A percentile compares a stretch with the other conserved stretches of the same genome.
Evolutionary conservation across 1,140 invertebrate genomes (phyloP).

Genomic region (Drosophila pandora): DNA sequence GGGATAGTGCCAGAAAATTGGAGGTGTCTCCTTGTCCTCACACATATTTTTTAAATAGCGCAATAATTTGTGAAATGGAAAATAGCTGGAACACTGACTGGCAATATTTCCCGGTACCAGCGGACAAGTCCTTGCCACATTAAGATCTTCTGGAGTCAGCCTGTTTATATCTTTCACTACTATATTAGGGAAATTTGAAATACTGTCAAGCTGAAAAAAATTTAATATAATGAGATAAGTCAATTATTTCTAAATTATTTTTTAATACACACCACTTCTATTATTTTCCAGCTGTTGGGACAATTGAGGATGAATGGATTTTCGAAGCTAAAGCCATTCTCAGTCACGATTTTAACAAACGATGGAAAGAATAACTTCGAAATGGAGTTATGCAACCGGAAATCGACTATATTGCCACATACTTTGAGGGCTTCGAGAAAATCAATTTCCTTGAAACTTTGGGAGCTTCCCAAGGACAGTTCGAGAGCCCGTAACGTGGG

Average conservation of each 20-base stretch:
- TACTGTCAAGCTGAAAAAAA: background rate
- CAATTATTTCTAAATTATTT: no score
- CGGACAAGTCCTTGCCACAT: background rate
- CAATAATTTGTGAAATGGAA: background rate
- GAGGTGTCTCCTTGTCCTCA: background rate
- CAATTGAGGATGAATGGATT: background rate
- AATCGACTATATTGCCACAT: background rate
- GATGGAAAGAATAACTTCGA: background rate
- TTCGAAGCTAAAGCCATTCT: background rate
- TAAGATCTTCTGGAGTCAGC: background rate
- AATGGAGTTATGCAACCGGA: background rate
- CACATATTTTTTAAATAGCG: background rate
- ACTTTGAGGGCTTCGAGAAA: background rate
- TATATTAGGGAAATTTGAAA: background rate
- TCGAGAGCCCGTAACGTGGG: no score
- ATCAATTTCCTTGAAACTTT: background rate
- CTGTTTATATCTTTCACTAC: background rate
- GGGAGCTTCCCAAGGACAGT: no score
- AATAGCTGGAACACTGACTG: background rate
- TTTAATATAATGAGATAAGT: no score
- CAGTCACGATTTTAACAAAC: background rate
- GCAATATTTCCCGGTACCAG: background rate
- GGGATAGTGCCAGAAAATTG: background rate
- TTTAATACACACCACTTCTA: no score
- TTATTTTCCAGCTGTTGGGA: background rate